phyloP scores from a whole-genome alignment of 2,113 vertebrate species.

The Menidia beryllina region DNA sequence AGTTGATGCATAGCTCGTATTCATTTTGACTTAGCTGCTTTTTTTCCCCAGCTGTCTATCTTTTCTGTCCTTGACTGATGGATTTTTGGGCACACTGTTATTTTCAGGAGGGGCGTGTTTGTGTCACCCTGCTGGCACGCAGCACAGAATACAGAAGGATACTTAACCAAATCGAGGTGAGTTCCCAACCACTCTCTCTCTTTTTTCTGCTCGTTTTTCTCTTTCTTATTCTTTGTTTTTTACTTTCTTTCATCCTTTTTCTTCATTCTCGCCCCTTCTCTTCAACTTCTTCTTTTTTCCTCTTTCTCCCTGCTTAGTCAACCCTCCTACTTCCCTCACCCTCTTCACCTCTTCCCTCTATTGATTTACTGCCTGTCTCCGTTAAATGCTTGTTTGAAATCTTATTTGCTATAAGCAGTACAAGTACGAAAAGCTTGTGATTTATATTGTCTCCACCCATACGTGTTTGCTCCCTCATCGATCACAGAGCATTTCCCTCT shows the following conservation, averaged over 20 bases:
- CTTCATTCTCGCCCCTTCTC: constrained; percentile 6
- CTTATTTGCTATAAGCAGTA: constrained; percentile 71
- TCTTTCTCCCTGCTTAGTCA: constrained; percentile 14
- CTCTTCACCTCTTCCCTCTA: constrained; percentile 27
- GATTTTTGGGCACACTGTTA: constrained; percentile 64
- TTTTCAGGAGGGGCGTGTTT: constrained; percentile 89
- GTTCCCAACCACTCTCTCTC: constrained; percentile 39
- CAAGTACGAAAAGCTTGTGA: constrained; percentile 58
- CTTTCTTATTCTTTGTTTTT: constrained; percentile 15
- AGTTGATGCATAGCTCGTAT: constrained; percentile 6
- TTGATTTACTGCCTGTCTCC: constrained; percentile 75
- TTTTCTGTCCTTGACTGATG: constrained; percentile 64
- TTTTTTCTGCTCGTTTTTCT: constrained; percentile 22
- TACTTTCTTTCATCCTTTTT: constrained; percentile 10
- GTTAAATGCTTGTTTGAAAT: constrained; percentile 75
- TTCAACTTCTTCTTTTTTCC: constrained; percentile 1
- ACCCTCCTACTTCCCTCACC: constrained; percentile 11
- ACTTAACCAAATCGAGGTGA: constrained; percentile 94
- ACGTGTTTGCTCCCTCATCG: constrained; percentile 64
- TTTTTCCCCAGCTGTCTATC: constrained; percentile 47
- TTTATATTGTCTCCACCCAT: constrained; percentile 66
- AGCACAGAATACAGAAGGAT: constrained; percentile 96
- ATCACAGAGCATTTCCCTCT: constrained; percentile 67
- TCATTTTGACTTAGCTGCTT: constrained; percentile 43
- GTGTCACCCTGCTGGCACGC: constrained; percentile 93